Percentiles rank a stretch among this genome's conserved stretches.
phyloP scores from a whole-genome alignment of 2,113 vertebrate species.

The Grammomys dolichurus region DNA sequence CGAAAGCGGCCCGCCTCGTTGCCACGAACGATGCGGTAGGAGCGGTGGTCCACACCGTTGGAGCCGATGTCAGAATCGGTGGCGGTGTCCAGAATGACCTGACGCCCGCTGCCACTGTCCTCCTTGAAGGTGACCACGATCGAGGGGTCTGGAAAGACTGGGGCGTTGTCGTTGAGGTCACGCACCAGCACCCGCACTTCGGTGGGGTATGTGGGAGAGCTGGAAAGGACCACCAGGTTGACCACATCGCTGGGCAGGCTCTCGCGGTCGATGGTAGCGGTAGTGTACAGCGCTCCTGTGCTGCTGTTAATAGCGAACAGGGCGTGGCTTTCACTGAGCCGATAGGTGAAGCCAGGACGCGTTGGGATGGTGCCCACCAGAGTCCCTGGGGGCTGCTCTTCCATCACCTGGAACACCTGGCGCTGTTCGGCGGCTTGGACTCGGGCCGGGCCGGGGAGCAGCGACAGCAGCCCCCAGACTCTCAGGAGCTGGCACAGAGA shows the following conservation, averaged over 20 bases:
- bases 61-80: constrained; percentile 96
- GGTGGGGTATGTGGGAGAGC: constrained; percentile 97
- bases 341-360: constrained; percentile 95
- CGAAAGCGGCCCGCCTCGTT: constrained; percentile 96
- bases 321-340: constrained; percentile 96
- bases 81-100: constrained; percentile 97
- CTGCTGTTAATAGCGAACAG: constrained; percentile 95
- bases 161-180: constrained; percentile 98
- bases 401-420: constrained; percentile 95
- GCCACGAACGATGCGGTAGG: constrained; percentile 95
- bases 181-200: constrained; percentile 96
- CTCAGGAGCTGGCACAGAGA: constrained; percentile 47
- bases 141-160: constrained; percentile 96
- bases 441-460: constrained; percentile 67
- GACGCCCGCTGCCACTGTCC: constrained; percentile 97
- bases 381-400: constrained; percentile 96
- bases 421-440: constrained; percentile 90
- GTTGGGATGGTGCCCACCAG: constrained; percentile 96
- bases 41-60: constrained; percentile 96
- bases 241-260: constrained; percentile 93
- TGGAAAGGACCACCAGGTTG: constrained; percentile 98
- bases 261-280: constrained; percentile 95
- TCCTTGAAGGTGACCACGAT: constrained; percentile 97
- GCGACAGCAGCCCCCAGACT: constrained; percentile 59
- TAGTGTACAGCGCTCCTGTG: constrained; percentile 94